Percentiles rank a stretch among this genome's conserved stretches.
Evolutionary conservation across 1,140 invertebrate genomes (phyloP).

Genomic region (Drosophila aff.): DNA sequence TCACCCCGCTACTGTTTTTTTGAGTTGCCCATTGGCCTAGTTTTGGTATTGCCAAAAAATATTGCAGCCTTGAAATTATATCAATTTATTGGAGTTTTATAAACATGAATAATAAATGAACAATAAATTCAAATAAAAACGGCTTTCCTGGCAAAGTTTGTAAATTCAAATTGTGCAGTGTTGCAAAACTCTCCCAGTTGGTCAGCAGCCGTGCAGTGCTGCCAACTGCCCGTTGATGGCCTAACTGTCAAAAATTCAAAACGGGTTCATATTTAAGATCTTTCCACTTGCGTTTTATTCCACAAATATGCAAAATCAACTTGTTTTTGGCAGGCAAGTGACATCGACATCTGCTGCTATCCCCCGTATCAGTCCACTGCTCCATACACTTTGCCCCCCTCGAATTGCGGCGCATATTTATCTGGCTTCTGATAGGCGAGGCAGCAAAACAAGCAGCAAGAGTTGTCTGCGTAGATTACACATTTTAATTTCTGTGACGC

Average conservation of each 20-base stretch:
- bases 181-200: not conserved
- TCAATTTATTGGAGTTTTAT: not conserved
- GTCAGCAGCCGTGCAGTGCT: not conserved
- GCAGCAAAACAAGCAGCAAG: slow-evolving; percentile 37
- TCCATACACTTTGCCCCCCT: slow-evolving; percentile 12
- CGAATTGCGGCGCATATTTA: slow-evolving; percentile 37
- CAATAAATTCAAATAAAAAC: not conserved
- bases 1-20: slow-evolving; percentile 12
- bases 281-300: not conserved
- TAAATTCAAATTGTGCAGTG: slow-evolving; percentile 8
- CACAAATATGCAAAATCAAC: slow-evolving; percentile 20
- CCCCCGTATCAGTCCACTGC: slow-evolving; percentile 4
- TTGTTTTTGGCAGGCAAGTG: slow-evolving; percentile 9
- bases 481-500: slow-evolving; percentile 52
- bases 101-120: not conserved
- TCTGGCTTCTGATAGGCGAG: slow-evolving; percentile 53
- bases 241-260: not conserved
- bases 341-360: not conserved
- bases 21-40: slow-evolving; percentile 2
- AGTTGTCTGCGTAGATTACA: slow-evolving; percentile 53
- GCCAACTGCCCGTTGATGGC: not conserved
- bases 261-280: not conserved
- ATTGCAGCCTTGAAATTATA: not conserved
- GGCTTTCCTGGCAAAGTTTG: not conserved
- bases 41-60: slow-evolving; percentile 13